Evolutionary conservation across 1,140 invertebrate species (phyloP).

Genomic region (Pectinophora gossypiella): DNA sequence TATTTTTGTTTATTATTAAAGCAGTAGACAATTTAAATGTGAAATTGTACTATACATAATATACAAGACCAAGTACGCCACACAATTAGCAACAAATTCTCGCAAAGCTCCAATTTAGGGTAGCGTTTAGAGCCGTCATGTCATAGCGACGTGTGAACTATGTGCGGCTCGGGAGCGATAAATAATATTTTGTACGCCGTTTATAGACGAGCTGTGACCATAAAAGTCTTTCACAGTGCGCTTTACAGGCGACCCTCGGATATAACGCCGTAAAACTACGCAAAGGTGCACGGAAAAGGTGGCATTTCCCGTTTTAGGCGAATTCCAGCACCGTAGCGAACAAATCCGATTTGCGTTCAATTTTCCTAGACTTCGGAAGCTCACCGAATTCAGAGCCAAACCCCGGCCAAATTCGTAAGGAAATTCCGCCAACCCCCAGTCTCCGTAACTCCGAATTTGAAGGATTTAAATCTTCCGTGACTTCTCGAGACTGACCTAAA

Average conservation of each 20-base stretch:
- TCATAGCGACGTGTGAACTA: background rate
- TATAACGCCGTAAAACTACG: too few species aligned
- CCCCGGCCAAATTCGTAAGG: slow-evolving; percentile 45
- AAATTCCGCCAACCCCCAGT: slow-evolving; percentile 34
- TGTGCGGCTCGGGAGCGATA: background rate
- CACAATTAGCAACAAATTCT: background rate
- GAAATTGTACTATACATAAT: too few species aligned
- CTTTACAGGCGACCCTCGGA: too few species aligned
- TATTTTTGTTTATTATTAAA: too few species aligned
- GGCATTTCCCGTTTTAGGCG: slow-evolving; percentile 39
- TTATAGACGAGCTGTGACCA: background rate
- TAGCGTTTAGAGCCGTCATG: background rate
- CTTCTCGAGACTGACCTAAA: slow-evolving; percentile 19
- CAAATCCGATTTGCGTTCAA: slow-evolving; percentile 69
- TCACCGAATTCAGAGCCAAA: slow-evolving; percentile 39
- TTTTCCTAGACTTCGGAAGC: slow-evolving; percentile 60
- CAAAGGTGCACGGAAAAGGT: slow-evolving; percentile 19
- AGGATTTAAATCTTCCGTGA: slow-evolving; percentile 45
- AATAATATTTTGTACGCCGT: background rate
- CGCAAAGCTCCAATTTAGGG: background rate
- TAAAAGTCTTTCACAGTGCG: too few species aligned
- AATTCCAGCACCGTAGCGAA: slow-evolving; percentile 38
- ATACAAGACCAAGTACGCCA: too few species aligned
- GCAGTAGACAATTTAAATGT: too few species aligned
- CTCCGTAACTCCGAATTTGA: slow-evolving; percentile 34